Percentiles rank a stretch among this genome's conserved stretches.
These are phyloP conservation scores for Tipula vernalis DNA, from an alignment of 2,888 invertebrate genomes.

Conservation along the genomic window DNA sequence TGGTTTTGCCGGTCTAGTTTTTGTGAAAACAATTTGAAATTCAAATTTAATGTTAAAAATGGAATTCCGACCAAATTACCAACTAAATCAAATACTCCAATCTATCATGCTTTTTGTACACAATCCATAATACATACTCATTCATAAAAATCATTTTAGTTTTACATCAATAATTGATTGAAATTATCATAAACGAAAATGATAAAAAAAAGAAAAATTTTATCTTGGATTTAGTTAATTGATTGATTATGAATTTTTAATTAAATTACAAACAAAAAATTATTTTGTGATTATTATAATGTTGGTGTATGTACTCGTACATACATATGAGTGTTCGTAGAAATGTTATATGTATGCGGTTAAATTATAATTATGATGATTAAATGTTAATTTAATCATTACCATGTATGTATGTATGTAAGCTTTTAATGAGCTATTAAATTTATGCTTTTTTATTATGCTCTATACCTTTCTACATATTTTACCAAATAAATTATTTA, in stretches of 20 bases:
- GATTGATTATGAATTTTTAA: constrained; percentile 4
- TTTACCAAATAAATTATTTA: neutral
- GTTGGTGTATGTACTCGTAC: neutral
- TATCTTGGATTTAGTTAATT: neutral
- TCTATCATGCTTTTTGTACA: no score
- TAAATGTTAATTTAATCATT: neutral
- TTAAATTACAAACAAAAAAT: neutral
- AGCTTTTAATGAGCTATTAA: neutral
- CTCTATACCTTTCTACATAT: neutral
- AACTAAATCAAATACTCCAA: no score
- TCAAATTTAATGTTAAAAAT: no score
- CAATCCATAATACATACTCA: no score
- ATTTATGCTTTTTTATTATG: neutral
- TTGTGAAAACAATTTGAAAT: no score
- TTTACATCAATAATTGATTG: neutral
- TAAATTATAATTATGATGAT: neutral
- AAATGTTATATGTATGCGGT: neutral
- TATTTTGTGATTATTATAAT: neutral
- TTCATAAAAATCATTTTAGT: neutral
- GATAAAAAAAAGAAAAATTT: neutral
- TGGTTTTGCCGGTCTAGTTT: no score
- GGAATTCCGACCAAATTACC: no score
- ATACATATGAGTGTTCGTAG: neutral
- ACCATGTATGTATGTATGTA: neutral
- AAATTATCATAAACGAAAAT: neutral